phyloP scores from a whole-genome alignment of 2,797 vertebrate genomes.

The Hylomyscus alleni region DNA sequence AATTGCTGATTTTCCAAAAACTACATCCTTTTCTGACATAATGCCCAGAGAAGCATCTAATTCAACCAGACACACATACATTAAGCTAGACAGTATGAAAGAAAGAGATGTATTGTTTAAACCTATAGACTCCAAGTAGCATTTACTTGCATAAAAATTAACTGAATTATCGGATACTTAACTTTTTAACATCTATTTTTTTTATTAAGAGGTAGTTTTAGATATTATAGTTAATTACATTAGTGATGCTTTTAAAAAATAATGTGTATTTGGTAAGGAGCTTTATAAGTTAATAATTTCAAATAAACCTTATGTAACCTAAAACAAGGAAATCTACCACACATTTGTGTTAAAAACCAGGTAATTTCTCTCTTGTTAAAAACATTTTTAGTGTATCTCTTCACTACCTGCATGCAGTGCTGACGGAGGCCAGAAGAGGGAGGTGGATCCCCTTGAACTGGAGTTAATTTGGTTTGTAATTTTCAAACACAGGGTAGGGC shows the following conservation, averaged over 20 bases:
- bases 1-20: slow-evolving; percentile 45
- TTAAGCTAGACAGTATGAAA: neutral
- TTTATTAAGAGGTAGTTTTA: slow-evolving; percentile 26
- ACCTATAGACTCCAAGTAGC: neutral
- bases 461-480: neutral
- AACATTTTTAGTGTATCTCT: neutral
- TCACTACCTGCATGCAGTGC: neutral
- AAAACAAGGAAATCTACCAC: neutral
- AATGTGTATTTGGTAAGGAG: neutral
- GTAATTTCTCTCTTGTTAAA: neutral
- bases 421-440: neutral
- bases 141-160: neutral
- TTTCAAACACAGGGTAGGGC: neutral
- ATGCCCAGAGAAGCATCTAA: neutral
- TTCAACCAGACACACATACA: neutral
- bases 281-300: slow-evolving; percentile 52
- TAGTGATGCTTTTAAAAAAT: slow-evolving; percentile 35
- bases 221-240: neutral
- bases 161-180: neutral
- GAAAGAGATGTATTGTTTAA: neutral
- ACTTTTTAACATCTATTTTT: slow-evolving; percentile 27
- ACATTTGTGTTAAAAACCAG: neutral
- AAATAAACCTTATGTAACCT: slow-evolving; percentile 13
- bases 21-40: neutral
- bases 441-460: neutral